Percentiles rank a stretch among this genome's conserved stretches.
These are phyloP conservation scores for Etheostoma spectabile DNA, from an alignment of 2,113 vertebrate species.

Conservation along the genomic window DNA sequence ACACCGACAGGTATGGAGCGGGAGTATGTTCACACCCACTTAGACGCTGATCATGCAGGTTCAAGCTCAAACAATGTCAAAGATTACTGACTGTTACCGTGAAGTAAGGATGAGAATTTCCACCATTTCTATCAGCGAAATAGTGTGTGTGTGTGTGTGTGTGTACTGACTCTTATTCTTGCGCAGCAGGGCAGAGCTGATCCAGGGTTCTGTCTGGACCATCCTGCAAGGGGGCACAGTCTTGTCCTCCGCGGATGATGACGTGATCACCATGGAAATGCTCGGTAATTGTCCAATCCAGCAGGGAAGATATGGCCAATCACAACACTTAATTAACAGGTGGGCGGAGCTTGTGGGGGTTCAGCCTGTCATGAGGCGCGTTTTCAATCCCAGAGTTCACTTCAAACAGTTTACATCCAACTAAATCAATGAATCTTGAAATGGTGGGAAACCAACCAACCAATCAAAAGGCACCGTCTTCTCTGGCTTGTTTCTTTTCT, in stretches of 20 bases:
- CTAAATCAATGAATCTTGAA: constrained; percentile 77
- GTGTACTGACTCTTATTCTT: constrained; percentile 89
- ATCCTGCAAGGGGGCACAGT: constrained; percentile 85
- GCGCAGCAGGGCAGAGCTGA: constrained; percentile 82
- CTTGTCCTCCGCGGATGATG: constrained; percentile 87
- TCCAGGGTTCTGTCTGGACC: constrained; percentile 88
- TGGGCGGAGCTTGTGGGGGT: constrained; percentile 18
- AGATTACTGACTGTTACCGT: neutral
- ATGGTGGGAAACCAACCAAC: constrained; percentile 77
- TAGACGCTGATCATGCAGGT: neutral
- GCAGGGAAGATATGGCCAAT: constrained; percentile 76
- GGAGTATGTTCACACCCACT: neutral
- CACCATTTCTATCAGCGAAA: no score
- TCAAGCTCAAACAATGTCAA: neutral
- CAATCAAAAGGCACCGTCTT: constrained; percentile 86
- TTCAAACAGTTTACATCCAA: constrained; percentile 81
- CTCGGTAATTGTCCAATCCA: constrained; percentile 74
- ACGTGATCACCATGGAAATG: constrained; percentile 89
- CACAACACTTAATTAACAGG: constrained; percentile 46
- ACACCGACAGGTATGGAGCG: neutral
- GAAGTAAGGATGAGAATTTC: neutral
- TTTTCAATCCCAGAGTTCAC: constrained; percentile 77
- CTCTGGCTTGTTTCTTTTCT: constrained; percentile 68
- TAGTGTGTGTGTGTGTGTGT: constrained; percentile 24
- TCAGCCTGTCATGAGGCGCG: constrained; percentile 49